Evolutionary conservation across 2,113 vertebrate genomes (phyloP).

Genomic region (Cyprinodon tularosa): DNA sequence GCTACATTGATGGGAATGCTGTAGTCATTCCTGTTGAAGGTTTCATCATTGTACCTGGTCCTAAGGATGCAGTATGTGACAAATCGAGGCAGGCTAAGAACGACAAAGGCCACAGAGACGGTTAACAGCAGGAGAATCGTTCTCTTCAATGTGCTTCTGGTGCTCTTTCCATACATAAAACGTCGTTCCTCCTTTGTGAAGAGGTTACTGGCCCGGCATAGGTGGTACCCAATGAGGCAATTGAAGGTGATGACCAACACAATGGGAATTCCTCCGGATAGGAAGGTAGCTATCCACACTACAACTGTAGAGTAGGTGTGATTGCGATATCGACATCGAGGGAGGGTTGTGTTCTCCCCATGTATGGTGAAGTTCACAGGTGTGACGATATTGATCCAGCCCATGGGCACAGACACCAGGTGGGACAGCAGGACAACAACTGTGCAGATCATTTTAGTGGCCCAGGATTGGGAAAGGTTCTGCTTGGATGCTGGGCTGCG

Average conservation of each 20-base stretch:
- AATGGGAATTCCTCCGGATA: slow-evolving; percentile 79
- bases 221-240: slow-evolving; percentile 75
- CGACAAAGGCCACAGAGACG: slow-evolving; percentile 74
- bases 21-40: slow-evolving; percentile 78
- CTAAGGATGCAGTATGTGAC: slow-evolving; percentile 83
- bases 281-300: slow-evolving; percentile 79
- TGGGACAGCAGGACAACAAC: slow-evolving; percentile 73
- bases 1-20: slow-evolving; percentile 75
- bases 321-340: slow-evolving; percentile 70
- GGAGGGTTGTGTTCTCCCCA: slow-evolving; percentile 54
- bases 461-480: slow-evolving; percentile 62
- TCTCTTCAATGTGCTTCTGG: slow-evolving; percentile 62
- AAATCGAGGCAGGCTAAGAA: slow-evolving; percentile 79
- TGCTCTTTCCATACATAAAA: slow-evolving; percentile 59
- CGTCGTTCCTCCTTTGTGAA: slow-evolving; percentile 78
- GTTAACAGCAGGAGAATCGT: slow-evolving; percentile 76
- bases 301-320: slow-evolving; percentile 68
- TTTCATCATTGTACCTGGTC: slow-evolving; percentile 72
- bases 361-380: slow-evolving; percentile 49
- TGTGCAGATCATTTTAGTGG: slow-evolving; percentile 66
- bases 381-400: slow-evolving; percentile 76
- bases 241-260: slow-evolving; percentile 79
- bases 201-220: slow-evolving; percentile 63
- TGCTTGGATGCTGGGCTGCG: slow-evolving; percentile 58
- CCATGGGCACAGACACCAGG: slow-evolving; percentile 72